These are phyloP conservation scores for Rallus limicola DNA, from an alignment of 2,113 vertebrate species.

Conservation along the genomic window DNA sequence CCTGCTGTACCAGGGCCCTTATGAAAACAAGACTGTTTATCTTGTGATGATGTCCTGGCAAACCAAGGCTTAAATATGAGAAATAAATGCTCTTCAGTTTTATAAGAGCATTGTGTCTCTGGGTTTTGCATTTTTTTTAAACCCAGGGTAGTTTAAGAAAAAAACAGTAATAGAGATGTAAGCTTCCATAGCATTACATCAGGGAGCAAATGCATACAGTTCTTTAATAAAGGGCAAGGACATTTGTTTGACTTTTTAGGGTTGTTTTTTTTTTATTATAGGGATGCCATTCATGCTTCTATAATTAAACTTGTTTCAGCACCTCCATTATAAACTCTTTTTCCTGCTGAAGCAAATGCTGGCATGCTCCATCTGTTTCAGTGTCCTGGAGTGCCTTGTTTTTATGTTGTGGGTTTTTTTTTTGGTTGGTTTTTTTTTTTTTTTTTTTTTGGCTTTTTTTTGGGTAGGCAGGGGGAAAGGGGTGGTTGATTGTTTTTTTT, in stretches of 20 bases:
- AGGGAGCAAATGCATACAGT: background rate
- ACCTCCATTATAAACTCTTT: background rate
- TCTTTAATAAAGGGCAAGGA: slow-evolving; percentile 6
- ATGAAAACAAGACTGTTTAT: slow-evolving; percentile 17
- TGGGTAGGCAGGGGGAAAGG: accelerated
- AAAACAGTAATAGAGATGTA: background rate
- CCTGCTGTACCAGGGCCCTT: background rate
- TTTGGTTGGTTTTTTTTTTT: background rate
- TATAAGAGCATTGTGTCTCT: background rate
- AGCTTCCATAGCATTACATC: background rate
- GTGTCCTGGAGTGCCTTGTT: slow-evolving; percentile 10
- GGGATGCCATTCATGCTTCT: slow-evolving; percentile 38
- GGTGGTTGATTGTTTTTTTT: accelerated
- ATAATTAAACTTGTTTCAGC: slow-evolving; percentile 56
- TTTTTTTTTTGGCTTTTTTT: background rate
- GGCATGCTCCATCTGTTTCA: slow-evolving; percentile 26
- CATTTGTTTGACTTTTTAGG: background rate
- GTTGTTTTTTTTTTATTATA: slow-evolving; percentile 44
- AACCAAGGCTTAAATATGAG: slow-evolving; percentile 28
- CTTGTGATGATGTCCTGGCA: slow-evolving; percentile 21
- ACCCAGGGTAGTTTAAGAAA: background rate
- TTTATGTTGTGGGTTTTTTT: background rate
- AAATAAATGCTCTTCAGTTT: slow-evolving; percentile 25
- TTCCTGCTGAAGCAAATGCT: slow-evolving; percentile 14
- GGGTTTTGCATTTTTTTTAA: background rate